phyloP scores from a whole-genome alignment of 2,888 invertebrate genomes.

The Hypomecis punctinalis region DNA sequence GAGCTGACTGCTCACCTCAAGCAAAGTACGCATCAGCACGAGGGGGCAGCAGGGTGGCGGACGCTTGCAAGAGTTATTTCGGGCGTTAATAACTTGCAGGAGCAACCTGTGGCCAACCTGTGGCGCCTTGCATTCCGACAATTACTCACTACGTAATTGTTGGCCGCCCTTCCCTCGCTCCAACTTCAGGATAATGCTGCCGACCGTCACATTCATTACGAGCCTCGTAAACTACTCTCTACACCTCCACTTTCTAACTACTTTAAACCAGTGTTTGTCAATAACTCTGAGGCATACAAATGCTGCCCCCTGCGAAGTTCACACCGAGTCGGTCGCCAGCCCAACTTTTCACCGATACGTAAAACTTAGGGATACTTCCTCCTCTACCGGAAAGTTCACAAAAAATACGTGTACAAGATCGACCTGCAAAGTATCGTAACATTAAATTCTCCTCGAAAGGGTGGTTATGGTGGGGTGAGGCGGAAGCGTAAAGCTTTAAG shows the following conservation, averaged over 20 bases:
- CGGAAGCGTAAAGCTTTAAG: conserved; percentile 4
- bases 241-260: conserved; percentile 2
- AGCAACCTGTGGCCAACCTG: conserved; percentile 73
- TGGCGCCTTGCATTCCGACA: conserved; percentile 50
- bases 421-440: conserved; percentile 2
- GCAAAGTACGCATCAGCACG: conserved; percentile 37
- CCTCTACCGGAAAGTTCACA: neutral
- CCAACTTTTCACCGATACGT: neutral
- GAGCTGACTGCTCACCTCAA: conserved; percentile 13
- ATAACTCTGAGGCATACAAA: conserved; percentile 1
- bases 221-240: conserved; percentile 18
- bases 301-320: neutral
- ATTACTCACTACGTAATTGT: conserved; percentile 38
- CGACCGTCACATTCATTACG: neutral
- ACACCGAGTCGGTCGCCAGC: neutral
- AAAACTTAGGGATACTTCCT: neutral
- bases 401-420: neutral
- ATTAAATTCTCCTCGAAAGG: neutral
- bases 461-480: neutral
- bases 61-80: conserved; percentile 51
- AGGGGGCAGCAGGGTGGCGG: conserved; percentile 27
- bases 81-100: conserved; percentile 64
- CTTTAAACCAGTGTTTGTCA: conserved; percentile 2
- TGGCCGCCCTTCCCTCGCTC: conserved; percentile 15
- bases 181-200: conserved; percentile 11